Evolutionary conservation across 2,888 invertebrate species (phyloP).

Genomic region (Cantharis rustica): DNA sequence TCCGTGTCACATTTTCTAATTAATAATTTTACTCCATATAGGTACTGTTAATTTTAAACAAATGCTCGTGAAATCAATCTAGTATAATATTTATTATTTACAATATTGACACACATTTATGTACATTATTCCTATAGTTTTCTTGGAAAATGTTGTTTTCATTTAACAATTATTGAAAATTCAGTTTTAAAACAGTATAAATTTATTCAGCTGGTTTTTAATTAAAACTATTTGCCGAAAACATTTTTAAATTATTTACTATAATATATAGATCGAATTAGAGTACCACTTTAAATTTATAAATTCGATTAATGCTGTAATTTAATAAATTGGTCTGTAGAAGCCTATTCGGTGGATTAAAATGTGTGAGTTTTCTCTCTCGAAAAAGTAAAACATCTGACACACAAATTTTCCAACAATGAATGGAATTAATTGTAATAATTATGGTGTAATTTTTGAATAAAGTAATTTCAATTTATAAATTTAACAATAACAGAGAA

Average conservation of each 20-base stretch:
- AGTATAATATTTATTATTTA: no score
- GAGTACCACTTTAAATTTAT: neutral
- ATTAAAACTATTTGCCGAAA: neutral
- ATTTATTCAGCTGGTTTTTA: neutral
- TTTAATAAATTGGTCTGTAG: neutral
- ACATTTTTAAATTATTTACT: neutral
- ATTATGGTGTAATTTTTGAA: neutral
- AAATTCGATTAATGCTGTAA: neutral
- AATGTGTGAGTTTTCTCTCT: neutral
- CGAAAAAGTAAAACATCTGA: neutral
- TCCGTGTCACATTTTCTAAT: no score
- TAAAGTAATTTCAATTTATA: neutral
- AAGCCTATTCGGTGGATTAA: neutral
- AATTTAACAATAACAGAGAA: neutral
- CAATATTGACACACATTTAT: neutral
- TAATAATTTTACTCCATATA: no score
- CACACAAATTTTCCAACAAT: neutral
- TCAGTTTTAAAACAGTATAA: neutral
- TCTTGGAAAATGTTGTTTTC: neutral
- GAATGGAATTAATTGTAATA: neutral
- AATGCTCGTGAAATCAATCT: no score
- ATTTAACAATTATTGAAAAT: neutral
- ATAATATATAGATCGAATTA: neutral
- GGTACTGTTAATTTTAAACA: no score
- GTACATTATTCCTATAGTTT: no score